phyloP scores from a whole-genome alignment of 2,888 invertebrate species.

The Eremobia ochroleuca region DNA sequence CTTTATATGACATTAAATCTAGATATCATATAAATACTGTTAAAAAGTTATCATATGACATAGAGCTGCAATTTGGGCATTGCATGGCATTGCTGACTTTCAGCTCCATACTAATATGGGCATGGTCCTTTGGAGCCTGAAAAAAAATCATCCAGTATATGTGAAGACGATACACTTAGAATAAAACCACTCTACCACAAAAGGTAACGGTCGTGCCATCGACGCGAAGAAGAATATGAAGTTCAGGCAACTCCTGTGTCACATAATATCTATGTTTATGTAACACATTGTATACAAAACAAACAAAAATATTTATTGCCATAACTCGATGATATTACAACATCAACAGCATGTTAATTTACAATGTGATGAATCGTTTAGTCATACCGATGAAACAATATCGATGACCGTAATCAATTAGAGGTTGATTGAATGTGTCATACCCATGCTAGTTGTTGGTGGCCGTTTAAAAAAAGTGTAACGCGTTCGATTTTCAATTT shows the following conservation, averaged over 20 bases:
- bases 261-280: neutral
- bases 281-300: constrained; percentile 23
- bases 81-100: no score
- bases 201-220: no score
- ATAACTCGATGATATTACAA: constrained; percentile 31
- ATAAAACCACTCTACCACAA: no score
- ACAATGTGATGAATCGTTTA: constrained; percentile 51
- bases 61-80: no score
- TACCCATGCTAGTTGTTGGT: constrained; percentile 1
- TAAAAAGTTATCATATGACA: no score
- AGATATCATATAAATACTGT: no score
- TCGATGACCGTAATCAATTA: constrained; percentile 42
- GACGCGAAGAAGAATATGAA: neutral
- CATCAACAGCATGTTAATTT: constrained; percentile 28
- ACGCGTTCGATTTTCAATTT: constrained; percentile 52
- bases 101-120: no score
- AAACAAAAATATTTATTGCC: constrained; percentile 42
- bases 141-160: no score
- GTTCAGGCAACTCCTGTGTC: neutral
- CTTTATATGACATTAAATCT: no score
- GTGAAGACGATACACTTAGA: no score
- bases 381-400: constrained; percentile 57
- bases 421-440: constrained; percentile 51
- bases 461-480: constrained; percentile 35
- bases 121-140: no score